These are phyloP conservation scores for Meloe dianella DNA, from an alignment of 2,888 invertebrate genomes.

Conservation along the genomic window DNA sequence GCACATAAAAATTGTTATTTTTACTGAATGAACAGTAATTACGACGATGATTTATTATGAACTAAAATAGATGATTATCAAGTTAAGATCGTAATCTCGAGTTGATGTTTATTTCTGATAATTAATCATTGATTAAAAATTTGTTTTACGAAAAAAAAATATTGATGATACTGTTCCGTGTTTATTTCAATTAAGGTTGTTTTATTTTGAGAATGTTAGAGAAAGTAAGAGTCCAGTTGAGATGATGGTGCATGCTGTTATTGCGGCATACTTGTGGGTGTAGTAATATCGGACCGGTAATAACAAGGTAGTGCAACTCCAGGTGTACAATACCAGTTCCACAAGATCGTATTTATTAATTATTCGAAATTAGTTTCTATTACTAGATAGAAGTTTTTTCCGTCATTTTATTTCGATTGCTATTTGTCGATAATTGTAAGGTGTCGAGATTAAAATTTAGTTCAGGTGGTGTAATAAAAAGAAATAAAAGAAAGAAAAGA, in stretches of 20 bases:
- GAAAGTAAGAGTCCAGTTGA: too few species aligned
- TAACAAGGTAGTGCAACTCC: conserved; percentile 37
- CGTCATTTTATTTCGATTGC: background rate
- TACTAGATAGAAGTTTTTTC: background rate
- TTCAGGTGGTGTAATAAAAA: conserved; percentile 4
- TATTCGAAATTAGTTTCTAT: conserved; percentile 6
- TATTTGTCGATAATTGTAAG: background rate
- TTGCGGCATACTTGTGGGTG: conserved; percentile 30
- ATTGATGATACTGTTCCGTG: too few species aligned
- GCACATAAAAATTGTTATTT: too few species aligned
- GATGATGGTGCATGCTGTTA: background rate
- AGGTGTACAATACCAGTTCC: conserved; percentile 2
- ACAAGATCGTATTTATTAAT: conserved; percentile 30
- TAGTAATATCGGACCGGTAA: conserved; percentile 38
- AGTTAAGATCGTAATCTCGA: too few species aligned
- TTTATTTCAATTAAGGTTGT: too few species aligned
- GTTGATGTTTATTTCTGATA: too few species aligned
- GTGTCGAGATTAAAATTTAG: conserved; percentile 3
- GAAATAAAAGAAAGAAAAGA: background rate
- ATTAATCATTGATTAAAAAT: too few species aligned
- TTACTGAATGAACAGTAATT: too few species aligned
- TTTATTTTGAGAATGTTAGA: too few species aligned
- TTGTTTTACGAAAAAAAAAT: too few species aligned
- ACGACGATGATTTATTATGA: too few species aligned
- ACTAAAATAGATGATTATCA: too few species aligned